Conservation (phyloP, 2,113 vertebrate species). For the Amphilophus citrinellus region DNA sequence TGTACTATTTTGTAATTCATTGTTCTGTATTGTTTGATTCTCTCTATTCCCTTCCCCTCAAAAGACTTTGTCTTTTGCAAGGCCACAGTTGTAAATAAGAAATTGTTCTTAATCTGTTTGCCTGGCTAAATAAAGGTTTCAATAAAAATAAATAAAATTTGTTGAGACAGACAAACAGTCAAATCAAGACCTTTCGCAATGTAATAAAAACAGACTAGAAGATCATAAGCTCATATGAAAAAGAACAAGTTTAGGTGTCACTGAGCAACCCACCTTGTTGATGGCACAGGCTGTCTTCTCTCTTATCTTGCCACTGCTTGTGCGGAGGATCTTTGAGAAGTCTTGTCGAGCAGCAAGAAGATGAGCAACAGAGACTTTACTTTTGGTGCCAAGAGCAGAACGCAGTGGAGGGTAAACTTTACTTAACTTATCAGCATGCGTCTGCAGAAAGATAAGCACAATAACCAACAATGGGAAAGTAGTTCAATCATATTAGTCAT, state of each 20-base stretch:
- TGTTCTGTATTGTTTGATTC: no score
- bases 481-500: not conserved
- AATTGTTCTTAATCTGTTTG: no score
- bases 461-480: not conserved
- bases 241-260: not conserved
- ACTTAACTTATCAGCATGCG: conserved; percentile 90
- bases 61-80: no score
- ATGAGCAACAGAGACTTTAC: conserved; percentile 87
- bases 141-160: no score
- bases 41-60: no score
- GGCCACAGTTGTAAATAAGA: no score
- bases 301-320: conserved; percentile 92
- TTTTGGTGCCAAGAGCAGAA: conserved; percentile 84
- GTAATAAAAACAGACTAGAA: not conserved
- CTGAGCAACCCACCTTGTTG: conserved; percentile 88
- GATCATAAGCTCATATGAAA: not conserved
- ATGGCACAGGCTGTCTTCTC: conserved; percentile 97
- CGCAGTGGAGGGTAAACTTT: conserved; percentile 95
- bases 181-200: fast-evolving
- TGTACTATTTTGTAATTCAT: no score
- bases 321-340: conserved; percentile 94
- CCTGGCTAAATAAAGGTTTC: no score
- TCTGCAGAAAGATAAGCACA: conserved; percentile 75
- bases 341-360: conserved; percentile 94
- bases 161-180: not conserved